phyloP scores from a whole-genome alignment of 2,888 invertebrate species.

The Cataglyphis cursor region DNA sequence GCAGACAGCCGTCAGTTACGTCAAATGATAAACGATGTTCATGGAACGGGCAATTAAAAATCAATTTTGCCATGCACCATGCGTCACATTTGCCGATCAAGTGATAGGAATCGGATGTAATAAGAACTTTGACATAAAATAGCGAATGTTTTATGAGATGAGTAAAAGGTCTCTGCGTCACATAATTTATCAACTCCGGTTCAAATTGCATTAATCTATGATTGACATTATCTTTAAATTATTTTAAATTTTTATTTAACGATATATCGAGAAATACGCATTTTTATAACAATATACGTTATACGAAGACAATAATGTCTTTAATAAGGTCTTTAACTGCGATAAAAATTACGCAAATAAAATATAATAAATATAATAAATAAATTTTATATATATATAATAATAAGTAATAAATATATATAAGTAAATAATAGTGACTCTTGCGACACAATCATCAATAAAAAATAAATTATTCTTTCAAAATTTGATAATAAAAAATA shows the following conservation, averaged over 20 bases:
- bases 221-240: neutral
- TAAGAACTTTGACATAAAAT: slow-evolving; percentile 38
- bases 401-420: neutral
- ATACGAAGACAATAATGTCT: neutral
- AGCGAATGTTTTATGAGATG: slow-evolving; percentile 1
- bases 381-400: neutral
- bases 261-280: slow-evolving; percentile 2
- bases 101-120: neutral
- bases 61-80: slow-evolving; percentile 18
- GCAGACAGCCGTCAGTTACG: slow-evolving; percentile 17
- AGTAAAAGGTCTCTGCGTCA: neutral
- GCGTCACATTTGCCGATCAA: slow-evolving; percentile 11
- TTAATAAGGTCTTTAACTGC: neutral
- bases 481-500: neutral
- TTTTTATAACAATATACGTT: neutral
- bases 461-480: neutral
- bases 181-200: slow-evolving; percentile 34
- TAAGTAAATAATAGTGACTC: neutral
- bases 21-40: slow-evolving; percentile 47
- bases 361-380: neutral
- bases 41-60: slow-evolving; percentile 36
- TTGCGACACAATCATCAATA: neutral
- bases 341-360: neutral
- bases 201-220: neutral
- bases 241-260: neutral